Evolutionary conservation across 92 coral and sea anemone species (phyloP), one percentile per base, ranked within the genome.

Genomic region (Pocillopora meandrina): DNA sequence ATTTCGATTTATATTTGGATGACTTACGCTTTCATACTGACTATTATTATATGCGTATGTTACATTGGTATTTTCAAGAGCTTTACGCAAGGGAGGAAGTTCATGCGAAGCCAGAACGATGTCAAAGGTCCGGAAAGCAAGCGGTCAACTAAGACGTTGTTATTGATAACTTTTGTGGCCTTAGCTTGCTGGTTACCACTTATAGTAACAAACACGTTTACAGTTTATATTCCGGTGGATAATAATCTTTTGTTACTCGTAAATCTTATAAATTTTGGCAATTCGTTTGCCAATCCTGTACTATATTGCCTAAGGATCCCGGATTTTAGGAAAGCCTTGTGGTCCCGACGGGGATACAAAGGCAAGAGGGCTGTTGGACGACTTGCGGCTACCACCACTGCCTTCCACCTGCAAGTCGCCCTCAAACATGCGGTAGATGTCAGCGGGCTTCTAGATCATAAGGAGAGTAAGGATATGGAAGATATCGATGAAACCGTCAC

Each of bases 231-330:
- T 49, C 86, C 79, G 31, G 73, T 83, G 18, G 66, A 23, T 59
- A 65, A 31, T 11, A 42, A 74, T 47, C 26, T 83, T 49, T 10
- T 72, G 9, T 80, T 83, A 9, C 49, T 64, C 33, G 86, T 73
- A 16, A 83, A 72, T 65, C 61, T 83, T 17, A 18, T 83, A 3
- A 83, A 73, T 33, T 83, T 83, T 34, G 19, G 86, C 74, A 83
- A 83, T 26, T 83, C 86, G 12, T 83, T 83, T 19, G 73, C 86
- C 23, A 83, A 83, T 74, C 86, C 86, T 49, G 64, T 83, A 10
- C 60, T 83, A 5, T 83, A 83, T 74, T 73, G 80, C 16, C 35
- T 83, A 16, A 72, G 86, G 55, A 83, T 83, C 59, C 62, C 86
- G 1, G 72, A 83, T 12, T 83, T 83, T 63, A 83, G 86, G 10